These are phyloP conservation scores for Zaprionus africanus DNA, from an alignment of 1,140 invertebrate genomes.

Conservation along the genomic window DNA sequence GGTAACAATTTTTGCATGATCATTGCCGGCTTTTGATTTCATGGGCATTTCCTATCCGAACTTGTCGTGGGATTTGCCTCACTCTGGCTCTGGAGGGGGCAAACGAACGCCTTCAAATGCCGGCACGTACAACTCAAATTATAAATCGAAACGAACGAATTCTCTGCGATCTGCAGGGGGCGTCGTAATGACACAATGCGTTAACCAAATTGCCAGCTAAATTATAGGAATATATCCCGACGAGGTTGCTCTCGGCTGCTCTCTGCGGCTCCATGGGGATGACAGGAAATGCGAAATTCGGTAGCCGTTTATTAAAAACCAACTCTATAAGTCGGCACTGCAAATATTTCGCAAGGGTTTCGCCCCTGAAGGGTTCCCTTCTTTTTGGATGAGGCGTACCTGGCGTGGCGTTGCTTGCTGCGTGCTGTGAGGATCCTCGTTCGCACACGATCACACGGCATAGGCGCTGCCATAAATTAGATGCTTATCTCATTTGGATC, in stretches of 20 bases:
- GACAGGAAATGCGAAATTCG: slow-evolving; percentile 81
- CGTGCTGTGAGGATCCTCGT: slow-evolving; percentile 26
- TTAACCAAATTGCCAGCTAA: slow-evolving; percentile 69
- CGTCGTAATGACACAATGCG: slow-evolving; percentile 70
- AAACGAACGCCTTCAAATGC: slow-evolving; percentile 44
- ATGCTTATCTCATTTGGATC: slow-evolving; percentile 63
- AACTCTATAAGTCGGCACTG: background rate
- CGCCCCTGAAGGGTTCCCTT: background rate
- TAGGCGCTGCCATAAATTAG: slow-evolving; percentile 76
- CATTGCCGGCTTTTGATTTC: slow-evolving; percentile 75
- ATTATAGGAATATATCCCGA: slow-evolving; percentile 59
- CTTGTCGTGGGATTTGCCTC: slow-evolving; percentile 57
- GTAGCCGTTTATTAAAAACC: slow-evolving; percentile 75
- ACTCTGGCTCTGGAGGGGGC: background rate
- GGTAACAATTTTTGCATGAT: slow-evolving; percentile 66
- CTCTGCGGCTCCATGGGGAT: background rate
- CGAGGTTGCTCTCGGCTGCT: too few species aligned
- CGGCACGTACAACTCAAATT: slow-evolving; percentile 69
- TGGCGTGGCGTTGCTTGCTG: slow-evolving; percentile 11
- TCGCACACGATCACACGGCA: slow-evolving; percentile 47
- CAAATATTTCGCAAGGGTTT: slow-evolving; percentile 1
- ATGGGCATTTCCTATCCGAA: slow-evolving; percentile 67
- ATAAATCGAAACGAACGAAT: slow-evolving; percentile 25
- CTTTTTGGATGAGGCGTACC: background rate
- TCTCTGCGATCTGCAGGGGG: slow-evolving; percentile 14